Evolutionary conservation across 2,797 vertebrate genomes (phyloP).

Genomic region (Scomberomorus guttatus): DNA sequence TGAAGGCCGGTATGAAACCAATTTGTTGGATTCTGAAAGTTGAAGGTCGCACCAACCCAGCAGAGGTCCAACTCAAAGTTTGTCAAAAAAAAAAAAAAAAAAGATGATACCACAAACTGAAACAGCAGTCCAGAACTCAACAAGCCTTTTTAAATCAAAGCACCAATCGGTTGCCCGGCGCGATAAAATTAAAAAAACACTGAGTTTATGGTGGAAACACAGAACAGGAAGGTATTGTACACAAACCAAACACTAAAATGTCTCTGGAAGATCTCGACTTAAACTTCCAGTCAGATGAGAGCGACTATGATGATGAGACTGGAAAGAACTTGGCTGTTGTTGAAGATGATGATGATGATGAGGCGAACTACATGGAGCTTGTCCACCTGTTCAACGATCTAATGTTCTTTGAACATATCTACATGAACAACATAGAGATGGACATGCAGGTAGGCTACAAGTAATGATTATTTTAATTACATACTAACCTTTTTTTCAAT

Average conservation of each 20-base stretch:
- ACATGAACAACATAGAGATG: neutral
- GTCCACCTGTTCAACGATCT: neutral
- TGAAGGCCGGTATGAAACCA: too few species aligned
- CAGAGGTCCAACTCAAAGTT: too few species aligned
- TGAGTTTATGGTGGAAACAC: slow-evolving; percentile 11
- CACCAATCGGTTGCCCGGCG: neutral
- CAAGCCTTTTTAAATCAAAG: slow-evolving; percentile 34
- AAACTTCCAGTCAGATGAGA: slow-evolving; percentile 2
- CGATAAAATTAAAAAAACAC: neutral
- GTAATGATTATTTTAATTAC: neutral
- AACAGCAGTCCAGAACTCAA: slow-evolving; percentile 17
- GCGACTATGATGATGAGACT: neutral
- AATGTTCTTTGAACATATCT: slow-evolving; percentile 19
- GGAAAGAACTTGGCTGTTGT: rapidly evolving
- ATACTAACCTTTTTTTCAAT: neutral
- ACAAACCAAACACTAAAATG: slow-evolving; percentile 3
- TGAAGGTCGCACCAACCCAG: too few species aligned
- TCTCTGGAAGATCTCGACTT: slow-evolving; percentile 29
- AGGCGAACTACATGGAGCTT: rapidly evolving
- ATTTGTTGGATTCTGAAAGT: too few species aligned
- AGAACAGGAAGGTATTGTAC: rapidly evolving
- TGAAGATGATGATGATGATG: rapidly evolving
- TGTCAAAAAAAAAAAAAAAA: too few species aligned
- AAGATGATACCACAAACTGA: neutral
- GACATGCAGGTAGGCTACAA: slow-evolving; percentile 17